These are phyloP conservation scores for Sarcoramphus papa DNA, from an alignment of 2,797 vertebrate species.

Conservation along the genomic window DNA sequence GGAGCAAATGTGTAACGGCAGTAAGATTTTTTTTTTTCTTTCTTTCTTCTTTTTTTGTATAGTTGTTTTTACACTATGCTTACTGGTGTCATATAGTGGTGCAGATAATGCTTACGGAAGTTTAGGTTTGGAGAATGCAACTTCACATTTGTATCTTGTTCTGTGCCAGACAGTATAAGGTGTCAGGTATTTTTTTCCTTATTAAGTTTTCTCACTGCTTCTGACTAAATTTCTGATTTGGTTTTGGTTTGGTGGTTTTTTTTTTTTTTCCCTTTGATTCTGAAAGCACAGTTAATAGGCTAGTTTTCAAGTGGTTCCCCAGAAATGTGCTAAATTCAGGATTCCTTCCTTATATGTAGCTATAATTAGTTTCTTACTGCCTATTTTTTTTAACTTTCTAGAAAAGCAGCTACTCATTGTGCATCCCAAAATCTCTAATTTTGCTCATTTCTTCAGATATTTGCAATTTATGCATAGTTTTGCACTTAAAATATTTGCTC, in stretches of 20 bases:
- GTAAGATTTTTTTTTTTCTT: too few relatives aligned
- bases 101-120: background rate
- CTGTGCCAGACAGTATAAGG: background rate
- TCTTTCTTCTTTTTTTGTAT: background rate
- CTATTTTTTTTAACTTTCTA: background rate
- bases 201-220: background rate
- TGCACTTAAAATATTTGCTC: slow-evolving; percentile 1
- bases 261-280: background rate
- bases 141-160: background rate
- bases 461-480: background rate
- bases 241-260: background rate
- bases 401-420: background rate
- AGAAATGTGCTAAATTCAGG: background rate
- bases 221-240: background rate
- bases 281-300: background rate
- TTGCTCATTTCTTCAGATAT: background rate
- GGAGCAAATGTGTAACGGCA: background rate
- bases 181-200: background rate
- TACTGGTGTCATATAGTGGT: rapidly evolving
- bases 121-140: background rate
- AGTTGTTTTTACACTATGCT: background rate
- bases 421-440: background rate
- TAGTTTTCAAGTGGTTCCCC: background rate
- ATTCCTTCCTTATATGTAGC: background rate
- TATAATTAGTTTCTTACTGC: background rate